Conservation (phyloP, 1,140 invertebrate genomes). For the Pachypsylla venusta region DNA sequence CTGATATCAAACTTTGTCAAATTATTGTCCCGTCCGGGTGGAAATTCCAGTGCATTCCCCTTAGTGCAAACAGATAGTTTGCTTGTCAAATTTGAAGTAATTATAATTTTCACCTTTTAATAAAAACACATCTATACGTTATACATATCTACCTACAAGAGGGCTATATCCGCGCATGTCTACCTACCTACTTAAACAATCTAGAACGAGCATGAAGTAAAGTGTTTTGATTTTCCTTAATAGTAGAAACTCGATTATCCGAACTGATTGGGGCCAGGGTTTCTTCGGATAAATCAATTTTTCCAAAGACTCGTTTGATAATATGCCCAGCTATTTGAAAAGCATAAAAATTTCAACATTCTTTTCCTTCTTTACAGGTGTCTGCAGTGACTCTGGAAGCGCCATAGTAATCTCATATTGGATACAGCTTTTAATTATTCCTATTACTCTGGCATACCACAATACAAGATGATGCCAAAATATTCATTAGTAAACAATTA, state of each 20-base stretch:
- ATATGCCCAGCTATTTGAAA: neutral
- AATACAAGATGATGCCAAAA: neutral
- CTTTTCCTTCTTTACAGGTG: neutral
- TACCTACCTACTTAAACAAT: too few species aligned
- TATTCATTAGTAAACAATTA: neutral
- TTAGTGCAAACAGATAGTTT: neutral
- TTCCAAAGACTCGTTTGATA: neutral
- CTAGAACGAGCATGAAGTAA: too few species aligned
- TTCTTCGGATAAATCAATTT: neutral
- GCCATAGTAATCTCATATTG: neutral
- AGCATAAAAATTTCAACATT: neutral
- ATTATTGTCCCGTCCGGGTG: neutral
- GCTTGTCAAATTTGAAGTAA: neutral
- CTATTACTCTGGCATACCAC: neutral
- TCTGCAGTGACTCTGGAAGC: slow-evolving; percentile 1
- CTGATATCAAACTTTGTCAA: neutral
- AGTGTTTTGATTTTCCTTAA: too few species aligned
- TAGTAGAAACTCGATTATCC: neutral
- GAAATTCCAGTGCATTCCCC: neutral
- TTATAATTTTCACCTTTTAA: neutral
- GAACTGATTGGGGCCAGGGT: neutral
- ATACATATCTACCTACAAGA: too few species aligned
- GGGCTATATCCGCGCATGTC: too few species aligned
- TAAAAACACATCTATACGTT: neutral
- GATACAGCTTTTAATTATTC: neutral